These are phyloP conservation scores for Okamejei kenojei DNA, from an alignment of 2,797 vertebrate species.

Conservation along the genomic window DNA sequence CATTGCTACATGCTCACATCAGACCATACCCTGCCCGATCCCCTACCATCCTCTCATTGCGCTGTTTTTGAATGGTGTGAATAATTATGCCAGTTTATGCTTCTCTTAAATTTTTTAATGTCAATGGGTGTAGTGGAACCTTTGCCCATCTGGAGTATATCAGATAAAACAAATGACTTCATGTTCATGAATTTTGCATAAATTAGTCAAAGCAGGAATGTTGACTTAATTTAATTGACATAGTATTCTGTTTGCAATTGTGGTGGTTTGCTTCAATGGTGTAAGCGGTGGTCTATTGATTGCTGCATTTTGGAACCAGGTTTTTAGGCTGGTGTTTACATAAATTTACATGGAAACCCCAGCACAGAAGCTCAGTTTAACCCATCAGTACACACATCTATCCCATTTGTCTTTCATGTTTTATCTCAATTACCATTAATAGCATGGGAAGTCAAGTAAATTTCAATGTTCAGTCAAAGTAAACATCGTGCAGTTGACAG, in stretches of 20 bases:
- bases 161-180: background rate
- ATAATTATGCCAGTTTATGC: background rate
- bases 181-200: background rate
- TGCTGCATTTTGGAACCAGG: background rate
- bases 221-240: background rate
- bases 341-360: conserved; percentile 1
- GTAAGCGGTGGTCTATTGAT: background rate
- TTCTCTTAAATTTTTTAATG: background rate
- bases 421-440: background rate
- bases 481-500: background rate
- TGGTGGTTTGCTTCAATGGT: background rate
- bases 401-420: background rate
- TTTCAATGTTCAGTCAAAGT: conserved; percentile 1
- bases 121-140: background rate
- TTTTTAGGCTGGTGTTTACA: conserved; percentile 1
- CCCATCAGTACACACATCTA: background rate
- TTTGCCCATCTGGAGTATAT: background rate
- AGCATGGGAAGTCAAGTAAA: background rate
- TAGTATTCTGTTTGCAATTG: background rate
- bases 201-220: conserved; percentile 16
- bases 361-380: background rate
- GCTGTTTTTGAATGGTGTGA: background rate
- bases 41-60: background rate
- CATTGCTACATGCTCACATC: background rate
- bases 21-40: too few relatives aligned